phyloP scores from a whole-genome alignment of 1,140 invertebrate species.

The Halyomorpha halys region DNA sequence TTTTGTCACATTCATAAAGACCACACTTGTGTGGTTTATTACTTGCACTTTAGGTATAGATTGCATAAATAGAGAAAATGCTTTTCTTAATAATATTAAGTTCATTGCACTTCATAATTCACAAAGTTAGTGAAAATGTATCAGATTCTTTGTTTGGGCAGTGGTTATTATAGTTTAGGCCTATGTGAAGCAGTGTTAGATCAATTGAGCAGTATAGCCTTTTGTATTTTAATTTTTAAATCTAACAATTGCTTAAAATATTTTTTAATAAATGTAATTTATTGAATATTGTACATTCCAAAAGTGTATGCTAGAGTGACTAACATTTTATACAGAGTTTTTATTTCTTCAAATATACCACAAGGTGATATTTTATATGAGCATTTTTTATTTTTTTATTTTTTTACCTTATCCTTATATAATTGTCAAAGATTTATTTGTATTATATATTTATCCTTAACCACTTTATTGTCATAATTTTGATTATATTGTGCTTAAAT shows the following conservation, averaged over 20 bases:
- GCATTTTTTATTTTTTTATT: neutral
- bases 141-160: neutral
- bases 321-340: conserved; percentile 12
- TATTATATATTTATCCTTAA: no score
- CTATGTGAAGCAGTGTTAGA: conserved; percentile 6
- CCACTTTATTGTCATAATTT: no score
- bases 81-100: neutral
- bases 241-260: neutral
- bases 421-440: no score
- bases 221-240: neutral
- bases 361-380: neutral
- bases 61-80: neutral
- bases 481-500: no score
- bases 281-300: no score
- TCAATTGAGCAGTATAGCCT: conserved; percentile 2
- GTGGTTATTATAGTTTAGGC: neutral
- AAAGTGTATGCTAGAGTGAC: conserved; percentile 2
- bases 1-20: neutral
- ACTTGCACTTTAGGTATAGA: conserved; percentile 1
- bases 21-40: neutral
- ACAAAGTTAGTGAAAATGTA: neutral
- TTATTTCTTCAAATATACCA: conserved; percentile 9
- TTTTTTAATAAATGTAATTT: no score
- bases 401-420: no score
- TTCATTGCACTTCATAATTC: neutral